A percentile compares a stretch with the other conserved stretches of the same genome.
phyloP scores from a whole-genome alignment of 2,113 vertebrate genomes.

The Uria lomvia region DNA sequence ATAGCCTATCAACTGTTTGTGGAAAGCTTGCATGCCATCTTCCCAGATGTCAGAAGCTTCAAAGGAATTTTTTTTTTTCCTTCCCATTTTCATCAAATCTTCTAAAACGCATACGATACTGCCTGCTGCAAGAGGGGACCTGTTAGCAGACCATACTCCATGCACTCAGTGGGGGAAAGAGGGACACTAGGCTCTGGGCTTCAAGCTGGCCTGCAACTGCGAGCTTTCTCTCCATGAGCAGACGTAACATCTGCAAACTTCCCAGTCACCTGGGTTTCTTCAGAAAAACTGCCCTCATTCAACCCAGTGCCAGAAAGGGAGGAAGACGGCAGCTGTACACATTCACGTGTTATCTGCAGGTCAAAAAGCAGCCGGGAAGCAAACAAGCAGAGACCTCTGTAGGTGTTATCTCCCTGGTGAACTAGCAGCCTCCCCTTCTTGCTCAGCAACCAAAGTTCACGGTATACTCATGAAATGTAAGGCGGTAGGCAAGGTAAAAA shows the following conservation, averaged over 20 bases:
- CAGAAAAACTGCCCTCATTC: background rate
- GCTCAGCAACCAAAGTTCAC: background rate
- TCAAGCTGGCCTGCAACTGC: background rate
- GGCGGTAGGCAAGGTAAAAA: background rate
- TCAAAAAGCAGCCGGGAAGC: background rate
- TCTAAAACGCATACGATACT: background rate
- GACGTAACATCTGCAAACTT: background rate
- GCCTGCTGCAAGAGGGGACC: background rate
- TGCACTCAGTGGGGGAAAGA: background rate
- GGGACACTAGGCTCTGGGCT: background rate
- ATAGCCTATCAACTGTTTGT: background rate
- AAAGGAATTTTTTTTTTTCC: background rate
- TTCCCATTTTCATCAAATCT: background rate
- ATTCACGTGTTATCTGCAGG: background rate
- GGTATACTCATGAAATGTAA: background rate
- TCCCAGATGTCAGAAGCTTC: background rate
- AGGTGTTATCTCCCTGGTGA: background rate
- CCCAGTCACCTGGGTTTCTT: background rate
- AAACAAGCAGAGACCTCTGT: background rate
- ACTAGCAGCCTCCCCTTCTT: background rate
- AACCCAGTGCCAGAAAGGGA: background rate
- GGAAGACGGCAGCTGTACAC: background rate
- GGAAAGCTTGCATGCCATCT: background rate
- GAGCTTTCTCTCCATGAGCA: background rate
- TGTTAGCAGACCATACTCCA: background rate